phyloP scores from a whole-genome alignment of 2,888 invertebrate genomes.

The Drepanosiphum platanoidis region DNA sequence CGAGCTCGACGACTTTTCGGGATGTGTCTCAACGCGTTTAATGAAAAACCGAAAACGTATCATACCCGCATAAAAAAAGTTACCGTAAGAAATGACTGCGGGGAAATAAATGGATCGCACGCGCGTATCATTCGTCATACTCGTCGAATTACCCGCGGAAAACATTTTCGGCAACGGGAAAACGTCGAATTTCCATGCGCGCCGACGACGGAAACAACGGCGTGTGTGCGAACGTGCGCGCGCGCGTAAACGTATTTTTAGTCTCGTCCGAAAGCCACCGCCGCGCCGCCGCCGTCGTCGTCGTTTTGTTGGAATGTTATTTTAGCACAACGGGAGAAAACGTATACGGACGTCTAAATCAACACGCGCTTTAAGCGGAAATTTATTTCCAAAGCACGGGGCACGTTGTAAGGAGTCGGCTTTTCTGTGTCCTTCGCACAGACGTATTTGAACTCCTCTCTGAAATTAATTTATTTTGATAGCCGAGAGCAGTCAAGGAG shows the following conservation, averaged over 20 bases:
- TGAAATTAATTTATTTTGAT: constrained; percentile 40
- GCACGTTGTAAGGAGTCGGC: not conserved
- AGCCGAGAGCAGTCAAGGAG: not conserved
- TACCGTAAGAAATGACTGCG: constrained; percentile 47
- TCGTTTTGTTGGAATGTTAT: constrained; percentile 17
- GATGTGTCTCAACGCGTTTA: constrained; percentile 2
- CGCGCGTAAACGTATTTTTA: constrained; percentile 20
- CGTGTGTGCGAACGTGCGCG: not conserved
- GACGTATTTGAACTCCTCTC: constrained; percentile 9
- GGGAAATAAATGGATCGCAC: constrained; percentile 43
- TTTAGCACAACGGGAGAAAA: not conserved
- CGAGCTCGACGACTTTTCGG: constrained; percentile 8
- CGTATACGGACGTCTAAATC: constrained; percentile 23
- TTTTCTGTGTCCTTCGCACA: not conserved
- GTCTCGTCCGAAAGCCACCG: constrained; percentile 9
- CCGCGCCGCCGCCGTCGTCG: not conserved
- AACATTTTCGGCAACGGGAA: constrained; percentile 3
- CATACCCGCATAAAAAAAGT: constrained; percentile 11
- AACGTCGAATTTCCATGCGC: constrained; percentile 25
- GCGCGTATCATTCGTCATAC: constrained; percentile 37
- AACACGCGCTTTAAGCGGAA: constrained; percentile 33
- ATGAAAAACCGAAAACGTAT: constrained; percentile 53
- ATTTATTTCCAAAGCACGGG: constrained; percentile 37
- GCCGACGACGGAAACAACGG: not conserved
- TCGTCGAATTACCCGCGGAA: constrained; percentile 40